Conservation (phyloP, 1,140 invertebrate species). For the Ips nitidus region DNA sequence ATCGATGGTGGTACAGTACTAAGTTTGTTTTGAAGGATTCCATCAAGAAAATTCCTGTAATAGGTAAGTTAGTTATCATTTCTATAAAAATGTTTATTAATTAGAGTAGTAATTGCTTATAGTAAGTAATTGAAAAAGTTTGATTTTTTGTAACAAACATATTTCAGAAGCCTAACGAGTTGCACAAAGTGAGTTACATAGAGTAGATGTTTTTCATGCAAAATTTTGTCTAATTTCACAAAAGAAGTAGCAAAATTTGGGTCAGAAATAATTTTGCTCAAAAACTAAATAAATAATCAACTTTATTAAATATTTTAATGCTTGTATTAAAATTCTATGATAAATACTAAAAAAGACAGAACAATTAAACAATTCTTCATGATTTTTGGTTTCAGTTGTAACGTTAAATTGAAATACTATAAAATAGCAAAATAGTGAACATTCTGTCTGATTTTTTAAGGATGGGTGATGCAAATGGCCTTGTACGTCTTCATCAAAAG, state of each 20-base stretch:
- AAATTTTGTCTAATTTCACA: no score
- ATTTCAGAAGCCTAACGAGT: background rate
- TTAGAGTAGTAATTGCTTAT: background rate
- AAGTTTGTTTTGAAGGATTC: conserved; percentile 84
- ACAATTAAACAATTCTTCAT: background rate
- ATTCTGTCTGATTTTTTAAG: conserved; percentile 53
- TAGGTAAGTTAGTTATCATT: conserved; percentile 59
- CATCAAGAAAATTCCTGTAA: conserved; percentile 75
- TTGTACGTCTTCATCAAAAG: conserved; percentile 82
- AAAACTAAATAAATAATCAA: no score
- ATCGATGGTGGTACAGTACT: conserved; percentile 58
- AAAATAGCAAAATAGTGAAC: background rate
- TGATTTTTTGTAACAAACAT: background rate
- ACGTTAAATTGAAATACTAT: no score
- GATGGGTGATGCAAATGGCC: conserved; percentile 88
- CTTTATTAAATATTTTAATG: no score
- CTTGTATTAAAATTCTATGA: no score
- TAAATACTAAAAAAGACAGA: no score
- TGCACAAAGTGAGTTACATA: no score
- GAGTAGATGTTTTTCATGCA: no score
- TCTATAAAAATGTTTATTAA: background rate
- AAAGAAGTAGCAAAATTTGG: no score
- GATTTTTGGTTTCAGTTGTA: conserved; percentile 6
- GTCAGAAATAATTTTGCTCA: no score
- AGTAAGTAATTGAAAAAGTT: no score